phyloP scores from a whole-genome alignment of 2,113 vertebrate genomes.

The Bubalus kerabau region DNA sequence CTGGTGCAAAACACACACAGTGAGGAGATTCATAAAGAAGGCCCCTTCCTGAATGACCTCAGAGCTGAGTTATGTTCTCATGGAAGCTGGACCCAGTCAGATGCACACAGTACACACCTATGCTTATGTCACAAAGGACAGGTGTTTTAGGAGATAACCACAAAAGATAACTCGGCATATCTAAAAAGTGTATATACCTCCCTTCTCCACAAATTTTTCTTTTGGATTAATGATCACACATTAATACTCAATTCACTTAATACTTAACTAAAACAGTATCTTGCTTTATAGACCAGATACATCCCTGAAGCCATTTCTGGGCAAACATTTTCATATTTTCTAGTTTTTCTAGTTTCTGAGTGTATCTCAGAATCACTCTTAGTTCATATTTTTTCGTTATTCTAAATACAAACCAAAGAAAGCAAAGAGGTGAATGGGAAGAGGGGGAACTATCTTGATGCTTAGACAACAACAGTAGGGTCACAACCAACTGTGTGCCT shows the following conservation, averaged over 20 bases:
- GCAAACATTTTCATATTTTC: not conserved
- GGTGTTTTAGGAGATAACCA: not conserved
- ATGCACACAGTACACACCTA: not conserved
- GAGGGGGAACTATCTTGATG: not conserved
- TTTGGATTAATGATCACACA: not conserved
- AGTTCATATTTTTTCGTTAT: not conserved
- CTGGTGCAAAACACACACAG: not conserved
- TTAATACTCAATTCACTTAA: not conserved
- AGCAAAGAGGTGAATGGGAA: not conserved
- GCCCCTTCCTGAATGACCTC: not conserved
- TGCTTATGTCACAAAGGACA: not conserved
- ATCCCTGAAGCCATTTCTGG: not conserved
- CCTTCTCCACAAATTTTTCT: not conserved
- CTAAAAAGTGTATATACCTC: not conserved
- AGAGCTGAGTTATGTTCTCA: not conserved
- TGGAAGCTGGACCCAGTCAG: not conserved
- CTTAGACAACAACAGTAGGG: not conserved
- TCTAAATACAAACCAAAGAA: not conserved
- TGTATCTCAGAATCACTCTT: not conserved
- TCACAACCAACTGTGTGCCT: not conserved
- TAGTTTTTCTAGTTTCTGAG: not conserved
- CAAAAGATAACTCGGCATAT: not conserved
- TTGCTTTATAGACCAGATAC: not conserved
- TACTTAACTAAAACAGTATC: not conserved
- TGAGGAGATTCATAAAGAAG: not conserved